Conservation (phyloP, 2,113 vertebrate genomes). For the Dipodomys ordii region DNA sequence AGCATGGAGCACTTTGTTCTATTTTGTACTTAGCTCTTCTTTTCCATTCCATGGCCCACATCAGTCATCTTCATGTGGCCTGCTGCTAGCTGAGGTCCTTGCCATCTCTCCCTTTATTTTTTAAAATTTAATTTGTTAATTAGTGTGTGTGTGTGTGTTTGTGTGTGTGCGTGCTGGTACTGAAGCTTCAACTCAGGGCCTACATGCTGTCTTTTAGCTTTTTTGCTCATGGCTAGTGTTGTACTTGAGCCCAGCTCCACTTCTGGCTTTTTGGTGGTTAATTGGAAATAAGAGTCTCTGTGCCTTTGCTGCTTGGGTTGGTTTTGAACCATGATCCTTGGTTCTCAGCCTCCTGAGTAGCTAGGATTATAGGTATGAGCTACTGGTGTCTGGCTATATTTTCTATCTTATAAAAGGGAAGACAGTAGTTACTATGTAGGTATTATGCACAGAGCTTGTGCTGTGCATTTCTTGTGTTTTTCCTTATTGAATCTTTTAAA, state of each 20-base stretch:
- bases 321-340: too few species aligned
- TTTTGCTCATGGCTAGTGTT: too few species aligned
- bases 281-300: not conserved
- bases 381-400: not conserved
- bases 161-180: not conserved
- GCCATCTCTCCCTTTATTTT: not conserved
- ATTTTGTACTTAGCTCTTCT: not conserved
- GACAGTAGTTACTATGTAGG: not conserved
- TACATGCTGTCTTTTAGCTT: too few species aligned
- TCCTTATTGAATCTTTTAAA: not conserved
- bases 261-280: too few species aligned
- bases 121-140: too few species aligned
- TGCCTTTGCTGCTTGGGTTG: not conserved
- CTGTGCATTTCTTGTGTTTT: constrained; percentile 4
- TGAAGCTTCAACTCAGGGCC: too few species aligned
- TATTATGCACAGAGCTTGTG: not conserved
- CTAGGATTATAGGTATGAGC: too few species aligned
- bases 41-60: not conserved
- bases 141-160: not conserved
- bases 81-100: not conserved
- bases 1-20: not conserved
- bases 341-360: too few species aligned
- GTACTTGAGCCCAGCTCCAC: too few species aligned
- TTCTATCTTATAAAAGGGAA: not conserved
- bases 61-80: not conserved